Evolutionary conservation across 1,140 invertebrate genomes (phyloP), one percentile per base, ranked within the genome.

Genomic region (Drosophila eugracilis): DNA sequence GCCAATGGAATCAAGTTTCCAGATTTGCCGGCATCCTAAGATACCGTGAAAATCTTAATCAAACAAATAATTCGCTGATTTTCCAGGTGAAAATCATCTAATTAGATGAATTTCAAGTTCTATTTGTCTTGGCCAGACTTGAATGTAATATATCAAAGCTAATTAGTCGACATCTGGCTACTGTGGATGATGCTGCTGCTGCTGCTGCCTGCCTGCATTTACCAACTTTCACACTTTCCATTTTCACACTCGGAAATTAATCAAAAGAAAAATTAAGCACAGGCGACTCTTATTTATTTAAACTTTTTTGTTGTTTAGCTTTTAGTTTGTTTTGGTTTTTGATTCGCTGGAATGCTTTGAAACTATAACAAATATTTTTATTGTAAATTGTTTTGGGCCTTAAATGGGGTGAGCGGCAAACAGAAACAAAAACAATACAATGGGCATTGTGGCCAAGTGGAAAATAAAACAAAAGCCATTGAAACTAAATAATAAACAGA

Each of bases 201-300:
- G n/a, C n/a, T n/a, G n/a, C n/a, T n/a, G n/a, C n/a, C n/a, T n/a
- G n/a, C n/a, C n/a, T n/a, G 54, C 58, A 54, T 58, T 21, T 12
- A 49, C 59, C 14, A 86, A 86, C 81, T 86, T 86, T 86, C 83
- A 86, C 78, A 86, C 81, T 86, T 86, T 86, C 83, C 78, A 83
- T 73, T 86, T 78, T 86, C 63, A 83, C 83, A 88, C 81, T 65
- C 45, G 53, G 42, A 78, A 78, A 88, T 83, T 75, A 80, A 85
- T 80, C 76, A 80, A 76, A 76, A 62, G 50, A 71, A 75, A 44
- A 50, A 75, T 59, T 58, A 57, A 60, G 47, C 47, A 65, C 54
- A 55, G 36, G 21, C 45, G 37, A 63, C 32, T 44, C 26, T 54
- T 21, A 52, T 65, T 72, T 28, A 49, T 52, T 66, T 24, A 6